These are phyloP conservation scores for Melitaea athalia DNA, from an alignment of 2,888 invertebrate species.

Conservation along the genomic window DNA sequence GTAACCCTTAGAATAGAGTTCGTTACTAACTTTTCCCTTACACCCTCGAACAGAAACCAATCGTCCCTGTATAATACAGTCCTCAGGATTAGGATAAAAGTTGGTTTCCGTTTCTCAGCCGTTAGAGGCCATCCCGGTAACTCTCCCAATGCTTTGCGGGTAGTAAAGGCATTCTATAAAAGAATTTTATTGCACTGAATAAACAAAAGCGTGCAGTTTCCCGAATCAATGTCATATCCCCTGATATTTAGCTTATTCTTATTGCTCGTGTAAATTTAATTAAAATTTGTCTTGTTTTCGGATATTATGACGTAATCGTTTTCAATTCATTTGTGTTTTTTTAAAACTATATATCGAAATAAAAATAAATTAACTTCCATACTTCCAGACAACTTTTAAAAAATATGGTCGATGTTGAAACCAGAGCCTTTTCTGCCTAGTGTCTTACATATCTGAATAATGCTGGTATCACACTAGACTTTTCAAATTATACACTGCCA, in stretches of 20 bases:
- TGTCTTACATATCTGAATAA: no score
- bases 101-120: conserved; percentile 40
- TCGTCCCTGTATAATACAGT: conserved; percentile 47
- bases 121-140: conserved; percentile 41
- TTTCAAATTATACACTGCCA: no score
- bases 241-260: neutral
- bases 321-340: no score
- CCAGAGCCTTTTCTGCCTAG: no score
- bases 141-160: conserved; percentile 33
- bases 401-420: no score
- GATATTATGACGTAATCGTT: no score
- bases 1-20: neutral
- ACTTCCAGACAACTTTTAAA: no score
- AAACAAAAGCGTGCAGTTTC: neutral
- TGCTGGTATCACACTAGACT: no score
- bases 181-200: conserved; percentile 19
- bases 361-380: no score
- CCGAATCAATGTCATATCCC: neutral
- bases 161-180: conserved; percentile 26
- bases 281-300: neutral
- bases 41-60: conserved; percentile 42
- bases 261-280: neutral
- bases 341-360: no score
- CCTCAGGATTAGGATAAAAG: conserved; percentile 48
- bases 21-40: conserved; percentile 27